Base-by-base conservation (phyloP, 2,113 vertebrate species). In the Pygoscelis adeliae region DNA sequence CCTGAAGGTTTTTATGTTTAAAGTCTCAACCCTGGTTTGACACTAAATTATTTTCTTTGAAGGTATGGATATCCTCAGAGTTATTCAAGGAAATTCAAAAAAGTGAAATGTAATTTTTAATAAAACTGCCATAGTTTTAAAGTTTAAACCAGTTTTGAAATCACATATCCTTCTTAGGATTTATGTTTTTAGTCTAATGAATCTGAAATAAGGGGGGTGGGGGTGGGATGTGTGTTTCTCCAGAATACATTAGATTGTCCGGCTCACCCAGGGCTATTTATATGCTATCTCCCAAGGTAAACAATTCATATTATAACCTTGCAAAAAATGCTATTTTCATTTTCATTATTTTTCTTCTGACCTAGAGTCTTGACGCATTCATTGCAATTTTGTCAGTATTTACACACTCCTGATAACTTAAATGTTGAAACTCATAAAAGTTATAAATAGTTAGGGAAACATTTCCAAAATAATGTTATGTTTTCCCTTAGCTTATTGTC, bases 21-120 rank as follows among this genome's bases (percentile, higher is more conserved):
- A 90, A 91, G 14, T 76, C 59, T 65, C 26, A 88, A 34, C 9
- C 6, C 15, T 71, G 16, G 26, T 70, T 15, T 74, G 42, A 52
- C 40, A 74, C 58, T 87, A 85, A 32, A 58, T 58, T 26, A 34
- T 94, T 95, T 92, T 92, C 56, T 87, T 93, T 94, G 42, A 88
- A 82, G 19, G 27, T 66, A 46, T 42, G 14, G 40, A 61, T 83
- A 63, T 62, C 74, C 63, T 84, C 52, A 52, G 58, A 87, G 44
- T 47, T 77, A 87, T 66, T 81, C 15, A 63, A 95, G 69, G 66
- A 91, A 77, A 93, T 81, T 65, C 32, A 77, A 36, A 79, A 79
- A 87, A 81, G 10, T 42, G 1, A 89, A 81, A 86, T 46, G 29
- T 13, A 78, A 38, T 50, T 92, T 87, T 88, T 46, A 84, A 52